phyloP scores from a whole-genome alignment of 2,113 vertebrate species.

The Smithornis capensis region DNA sequence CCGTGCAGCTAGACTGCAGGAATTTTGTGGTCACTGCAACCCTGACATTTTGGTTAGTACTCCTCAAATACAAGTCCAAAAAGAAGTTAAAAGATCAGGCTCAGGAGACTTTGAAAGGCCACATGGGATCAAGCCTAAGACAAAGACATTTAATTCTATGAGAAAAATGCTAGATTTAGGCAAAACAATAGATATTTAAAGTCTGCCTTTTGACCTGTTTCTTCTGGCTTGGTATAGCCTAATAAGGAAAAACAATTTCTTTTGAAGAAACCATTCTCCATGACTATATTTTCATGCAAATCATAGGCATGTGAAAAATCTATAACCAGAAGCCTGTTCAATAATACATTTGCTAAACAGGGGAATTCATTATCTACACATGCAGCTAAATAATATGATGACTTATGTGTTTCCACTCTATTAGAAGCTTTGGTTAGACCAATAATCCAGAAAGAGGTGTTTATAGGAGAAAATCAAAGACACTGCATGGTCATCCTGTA shows the following conservation, averaged over 20 bases:
- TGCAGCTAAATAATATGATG: not conserved
- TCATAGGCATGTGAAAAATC: not conserved
- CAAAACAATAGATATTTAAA: not conserved
- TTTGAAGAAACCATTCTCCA: not conserved
- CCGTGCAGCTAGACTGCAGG: not conserved
- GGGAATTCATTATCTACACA: not conserved
- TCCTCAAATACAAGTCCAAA: not conserved
- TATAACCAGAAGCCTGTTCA: not conserved
- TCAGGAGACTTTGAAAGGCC: not conserved
- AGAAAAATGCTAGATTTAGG: not conserved
- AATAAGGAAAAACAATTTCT: not conserved
- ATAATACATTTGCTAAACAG: not conserved
- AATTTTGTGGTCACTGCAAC: not conserved
- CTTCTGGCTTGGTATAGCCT: not conserved
- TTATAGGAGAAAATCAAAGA: constrained; percentile 7
- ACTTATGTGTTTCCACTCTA: not conserved
- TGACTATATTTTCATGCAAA: not conserved
- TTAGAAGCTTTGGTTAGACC: not conserved
- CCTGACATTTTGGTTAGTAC: not conserved
- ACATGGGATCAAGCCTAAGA: not conserved
- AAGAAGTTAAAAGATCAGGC: not conserved
- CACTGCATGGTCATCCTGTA: not conserved
- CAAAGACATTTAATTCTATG: not conserved
- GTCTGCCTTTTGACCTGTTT: not conserved
- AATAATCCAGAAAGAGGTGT: not conserved